These are phyloP conservation scores for Drosophila prolongata DNA, from an alignment of 2,888 invertebrate species.

Conservation along the genomic window DNA sequence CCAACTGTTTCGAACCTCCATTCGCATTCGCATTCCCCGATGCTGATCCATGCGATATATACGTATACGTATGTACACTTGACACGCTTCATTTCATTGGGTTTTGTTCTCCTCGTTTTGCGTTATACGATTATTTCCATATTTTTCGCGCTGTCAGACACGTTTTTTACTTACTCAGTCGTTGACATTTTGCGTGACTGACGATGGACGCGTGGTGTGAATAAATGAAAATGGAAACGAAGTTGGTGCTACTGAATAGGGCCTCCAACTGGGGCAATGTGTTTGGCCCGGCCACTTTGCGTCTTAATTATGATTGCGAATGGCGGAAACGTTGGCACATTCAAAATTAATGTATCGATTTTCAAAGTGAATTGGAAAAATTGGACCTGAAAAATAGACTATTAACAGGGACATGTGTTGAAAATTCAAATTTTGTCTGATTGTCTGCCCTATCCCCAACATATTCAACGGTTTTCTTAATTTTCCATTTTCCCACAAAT, in stretches of 20 bases:
- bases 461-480: neutral
- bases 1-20: constrained; percentile 38
- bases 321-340: constrained; percentile 41
- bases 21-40: neutral
- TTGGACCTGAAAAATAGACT: neutral
- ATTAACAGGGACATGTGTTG: neutral
- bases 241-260: constrained; percentile 63
- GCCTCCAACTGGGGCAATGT: constrained; percentile 59
- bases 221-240: constrained; percentile 69
- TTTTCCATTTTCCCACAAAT: constrained; percentile 4
- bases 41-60: constrained; percentile 25
- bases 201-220: constrained; percentile 77
- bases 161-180: constrained; percentile 74
- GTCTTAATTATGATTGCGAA: constrained; percentile 74
- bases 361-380: constrained; percentile 40
- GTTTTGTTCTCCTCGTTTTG: constrained; percentile 58
- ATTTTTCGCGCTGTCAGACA: constrained; percentile 71
- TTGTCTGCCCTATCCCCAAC: neutral
- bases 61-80: constrained; percentile 52
- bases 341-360: constrained; percentile 60
- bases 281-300: constrained; percentile 60
- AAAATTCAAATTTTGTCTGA: neutral
- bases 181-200: constrained; percentile 80
- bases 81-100: constrained; percentile 71
- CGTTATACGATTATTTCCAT: constrained; percentile 52